Evolutionary conservation across 2,113 vertebrate species (phyloP).

Genomic region (Halcyon senegalensis): DNA sequence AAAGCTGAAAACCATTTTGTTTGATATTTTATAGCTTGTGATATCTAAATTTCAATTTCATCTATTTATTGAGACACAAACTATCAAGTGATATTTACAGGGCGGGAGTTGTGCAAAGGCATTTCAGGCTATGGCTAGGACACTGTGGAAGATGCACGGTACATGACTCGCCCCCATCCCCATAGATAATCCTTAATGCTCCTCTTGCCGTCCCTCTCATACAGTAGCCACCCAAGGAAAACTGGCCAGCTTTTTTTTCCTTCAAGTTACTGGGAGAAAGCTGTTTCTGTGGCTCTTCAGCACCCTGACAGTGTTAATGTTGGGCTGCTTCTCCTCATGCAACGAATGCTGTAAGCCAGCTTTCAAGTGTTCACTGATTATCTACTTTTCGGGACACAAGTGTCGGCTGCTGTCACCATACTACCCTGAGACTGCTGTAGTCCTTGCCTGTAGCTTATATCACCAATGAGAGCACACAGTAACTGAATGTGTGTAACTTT

Average conservation of each 20-base stretch:
- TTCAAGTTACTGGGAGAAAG: neutral
- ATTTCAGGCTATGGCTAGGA: neutral
- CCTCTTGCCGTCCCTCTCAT: accelerated
- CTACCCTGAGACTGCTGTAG: neutral
- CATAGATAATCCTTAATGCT: neutral
- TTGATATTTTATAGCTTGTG: neutral
- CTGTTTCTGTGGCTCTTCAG: neutral
- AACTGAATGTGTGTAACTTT: accelerated
- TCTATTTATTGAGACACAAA: neutral
- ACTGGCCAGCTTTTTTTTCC: neutral
- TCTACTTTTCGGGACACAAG: neutral
- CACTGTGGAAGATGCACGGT: neutral
- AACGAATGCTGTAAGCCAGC: neutral
- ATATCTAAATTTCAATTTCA: neutral
- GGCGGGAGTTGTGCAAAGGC: conserved; percentile 11
- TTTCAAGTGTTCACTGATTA: neutral
- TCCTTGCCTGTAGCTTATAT: neutral
- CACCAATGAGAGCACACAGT: neutral
- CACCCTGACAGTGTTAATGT: accelerated
- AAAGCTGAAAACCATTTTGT: neutral
- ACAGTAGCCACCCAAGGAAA: neutral
- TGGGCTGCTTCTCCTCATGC: neutral
- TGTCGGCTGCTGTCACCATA: accelerated
- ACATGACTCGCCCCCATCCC: neutral
- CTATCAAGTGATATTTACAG: conserved; percentile 5